Evolutionary conservation across 2,888 invertebrate species (phyloP).

Genomic region (Chaetogeoica ovagalla): DNA sequence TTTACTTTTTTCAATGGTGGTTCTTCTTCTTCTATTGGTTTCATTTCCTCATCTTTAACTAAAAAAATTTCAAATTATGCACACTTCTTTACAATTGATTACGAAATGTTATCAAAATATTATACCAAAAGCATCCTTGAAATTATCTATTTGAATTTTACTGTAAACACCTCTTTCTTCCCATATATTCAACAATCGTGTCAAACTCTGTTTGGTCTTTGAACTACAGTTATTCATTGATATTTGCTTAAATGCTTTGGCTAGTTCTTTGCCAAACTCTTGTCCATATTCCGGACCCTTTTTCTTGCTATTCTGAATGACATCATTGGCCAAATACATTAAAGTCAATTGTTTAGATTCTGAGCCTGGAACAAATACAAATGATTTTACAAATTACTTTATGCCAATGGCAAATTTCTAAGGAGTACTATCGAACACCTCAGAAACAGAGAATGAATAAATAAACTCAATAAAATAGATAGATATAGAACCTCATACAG

Average conservation of each 20-base stretch:
- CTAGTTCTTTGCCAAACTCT: conserved; percentile 79
- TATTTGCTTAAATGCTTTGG: conserved; percentile 83
- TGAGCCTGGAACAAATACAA: conserved; percentile 69
- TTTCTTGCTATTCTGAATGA: conserved; percentile 97
- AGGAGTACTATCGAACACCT: no score
- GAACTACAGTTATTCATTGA: conserved; percentile 67
- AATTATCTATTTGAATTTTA: conserved; percentile 76
- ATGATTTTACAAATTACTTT: conserved; percentile 49
- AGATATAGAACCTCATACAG: no score
- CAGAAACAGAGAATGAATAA: no score
- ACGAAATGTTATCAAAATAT: background rate
- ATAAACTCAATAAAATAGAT: no score
- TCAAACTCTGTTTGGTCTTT: conserved; percentile 79
- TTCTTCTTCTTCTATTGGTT: conserved; percentile 31
- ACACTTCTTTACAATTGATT: background rate
- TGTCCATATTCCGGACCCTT: conserved; percentile 94
- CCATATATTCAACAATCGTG: conserved; percentile 87
- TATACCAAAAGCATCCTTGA: conserved; percentile 66
- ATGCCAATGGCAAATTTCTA: background rate
- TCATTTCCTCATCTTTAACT: conserved; percentile 58
- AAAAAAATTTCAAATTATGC: conserved; percentile 6
- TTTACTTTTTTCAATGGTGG: conserved; percentile 57
- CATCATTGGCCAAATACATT: conserved; percentile 98
- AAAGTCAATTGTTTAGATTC: conserved; percentile 85
- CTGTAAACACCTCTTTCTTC: conserved; percentile 89